phyloP scores from a whole-genome alignment of 2,113 vertebrate species.

The Pterophyllum scalare region DNA sequence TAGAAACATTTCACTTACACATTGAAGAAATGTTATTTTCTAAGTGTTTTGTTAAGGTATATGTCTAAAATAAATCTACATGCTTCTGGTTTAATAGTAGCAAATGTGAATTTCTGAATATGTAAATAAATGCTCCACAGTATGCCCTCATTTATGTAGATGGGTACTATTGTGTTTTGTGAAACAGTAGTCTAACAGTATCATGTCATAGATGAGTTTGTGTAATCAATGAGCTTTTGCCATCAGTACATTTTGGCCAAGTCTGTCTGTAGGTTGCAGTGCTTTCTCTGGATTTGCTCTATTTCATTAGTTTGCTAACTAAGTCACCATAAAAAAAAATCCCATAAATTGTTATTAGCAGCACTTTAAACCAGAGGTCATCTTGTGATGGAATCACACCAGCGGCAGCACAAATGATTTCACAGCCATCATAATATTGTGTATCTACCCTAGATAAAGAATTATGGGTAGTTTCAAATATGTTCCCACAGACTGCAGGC shows the following conservation, averaged over 20 bases:
- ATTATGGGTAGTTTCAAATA: background rate
- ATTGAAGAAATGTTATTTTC: background rate
- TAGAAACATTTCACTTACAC: background rate
- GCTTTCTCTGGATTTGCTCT: background rate
- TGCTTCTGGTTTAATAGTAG: too few relatives aligned
- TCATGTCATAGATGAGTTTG: too few relatives aligned
- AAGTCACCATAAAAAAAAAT: background rate
- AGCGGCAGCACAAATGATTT: background rate
- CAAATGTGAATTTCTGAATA: too few relatives aligned
- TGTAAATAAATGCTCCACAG: too few relatives aligned
- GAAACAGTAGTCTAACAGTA: too few relatives aligned
- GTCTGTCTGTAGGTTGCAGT: background rate
- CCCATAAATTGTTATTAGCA: background rate
- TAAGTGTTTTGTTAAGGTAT: background rate
- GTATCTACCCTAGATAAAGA: background rate
- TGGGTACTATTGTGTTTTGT: too few relatives aligned
- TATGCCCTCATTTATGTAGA: too few relatives aligned
- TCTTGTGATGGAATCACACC: background rate
- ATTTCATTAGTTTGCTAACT: background rate
- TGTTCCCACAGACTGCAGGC: background rate
- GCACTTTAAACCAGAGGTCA: background rate
- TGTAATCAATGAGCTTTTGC: background rate
- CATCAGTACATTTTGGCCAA: background rate
- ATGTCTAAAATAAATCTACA: background rate
- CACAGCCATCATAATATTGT: background rate